Evolutionary conservation across 2,888 invertebrate genomes (phyloP).

Genomic region (Dryobota labecula): DNA sequence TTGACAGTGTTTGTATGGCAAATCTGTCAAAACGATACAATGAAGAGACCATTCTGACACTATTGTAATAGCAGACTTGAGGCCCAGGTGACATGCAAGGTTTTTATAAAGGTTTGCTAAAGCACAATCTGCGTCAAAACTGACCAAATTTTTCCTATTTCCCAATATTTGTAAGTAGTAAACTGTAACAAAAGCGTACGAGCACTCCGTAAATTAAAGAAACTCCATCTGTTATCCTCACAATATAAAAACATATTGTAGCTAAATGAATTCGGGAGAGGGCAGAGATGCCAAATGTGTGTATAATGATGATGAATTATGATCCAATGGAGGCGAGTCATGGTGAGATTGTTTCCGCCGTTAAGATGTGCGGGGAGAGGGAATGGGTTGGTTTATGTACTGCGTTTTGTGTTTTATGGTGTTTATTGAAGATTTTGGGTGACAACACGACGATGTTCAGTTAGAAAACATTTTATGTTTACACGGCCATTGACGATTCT

Average conservation of each 20-base stretch:
- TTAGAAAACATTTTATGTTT: neutral
- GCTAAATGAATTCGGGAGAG: conserved; percentile 65
- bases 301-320: conserved; percentile 77
- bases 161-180: neutral
- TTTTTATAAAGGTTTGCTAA: too few species aligned
- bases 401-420: conserved; percentile 24
- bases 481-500: too few species aligned
- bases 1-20: too few species aligned
- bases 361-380: conserved; percentile 12
- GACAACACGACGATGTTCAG: conserved; percentile 10
- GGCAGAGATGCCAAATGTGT: conserved; percentile 69
- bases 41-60: too few species aligned
- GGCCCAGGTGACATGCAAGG: neutral
- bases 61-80: too few species aligned
- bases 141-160: neutral
- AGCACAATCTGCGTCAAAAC: neutral
- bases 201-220: conserved; percentile 57
- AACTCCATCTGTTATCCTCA: conserved; percentile 59
- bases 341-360: conserved; percentile 51
- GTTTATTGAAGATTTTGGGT: conserved; percentile 23
- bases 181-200: conserved; percentile 30
- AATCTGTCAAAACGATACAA: too few species aligned
- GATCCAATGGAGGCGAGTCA: conserved; percentile 69
- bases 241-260: conserved; percentile 67
- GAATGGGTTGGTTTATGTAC: conserved; percentile 16